Conservation (phyloP, 2,113 vertebrate species). For the Ellobius talpinus region DNA sequence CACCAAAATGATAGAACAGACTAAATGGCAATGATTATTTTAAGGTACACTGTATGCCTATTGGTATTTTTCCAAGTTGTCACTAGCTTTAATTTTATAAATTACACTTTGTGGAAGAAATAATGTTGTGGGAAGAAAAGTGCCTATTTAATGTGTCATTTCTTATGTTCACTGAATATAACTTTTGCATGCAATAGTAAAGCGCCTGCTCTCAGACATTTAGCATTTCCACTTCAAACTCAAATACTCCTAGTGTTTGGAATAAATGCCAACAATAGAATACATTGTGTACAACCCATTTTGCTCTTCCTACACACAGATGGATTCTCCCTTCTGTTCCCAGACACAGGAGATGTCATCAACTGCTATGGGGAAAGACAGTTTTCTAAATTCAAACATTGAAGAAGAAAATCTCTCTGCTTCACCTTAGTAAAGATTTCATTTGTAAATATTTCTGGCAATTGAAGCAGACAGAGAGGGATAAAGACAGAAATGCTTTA, state of each 20-base stretch:
- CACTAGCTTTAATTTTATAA: not conserved
- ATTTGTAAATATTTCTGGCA: conserved; percentile 63
- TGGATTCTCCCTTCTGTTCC: conserved; percentile 69
- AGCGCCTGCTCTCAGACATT: not conserved
- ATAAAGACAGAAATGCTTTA: conserved; percentile 34
- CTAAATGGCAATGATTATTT: not conserved
- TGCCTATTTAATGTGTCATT: not conserved
- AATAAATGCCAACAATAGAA: conserved; percentile 42
- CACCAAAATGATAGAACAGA: conserved; percentile 3
- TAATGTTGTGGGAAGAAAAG: not conserved
- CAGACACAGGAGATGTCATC: conserved; percentile 58
- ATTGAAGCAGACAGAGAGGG: conserved; percentile 48
- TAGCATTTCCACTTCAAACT: not conserved
- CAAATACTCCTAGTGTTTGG: not conserved
- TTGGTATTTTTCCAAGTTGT: not conserved
- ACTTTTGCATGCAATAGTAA: conserved; percentile 11
- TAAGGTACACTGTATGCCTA: not conserved
- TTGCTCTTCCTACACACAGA: conserved; percentile 61
- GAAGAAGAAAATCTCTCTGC: conserved; percentile 66
- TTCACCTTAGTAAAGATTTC: conserved; percentile 74
- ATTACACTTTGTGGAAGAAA: not conserved
- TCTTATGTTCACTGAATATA: not conserved
- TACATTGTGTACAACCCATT: not conserved
- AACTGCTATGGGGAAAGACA: conserved; percentile 72
- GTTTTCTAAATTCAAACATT: conserved; percentile 70